A percentile compares a stretch with the other conserved stretches of the same genome.
phyloP scores from a whole-genome alignment of 2,888 invertebrate species.

The Lasius fuliginosus region DNA sequence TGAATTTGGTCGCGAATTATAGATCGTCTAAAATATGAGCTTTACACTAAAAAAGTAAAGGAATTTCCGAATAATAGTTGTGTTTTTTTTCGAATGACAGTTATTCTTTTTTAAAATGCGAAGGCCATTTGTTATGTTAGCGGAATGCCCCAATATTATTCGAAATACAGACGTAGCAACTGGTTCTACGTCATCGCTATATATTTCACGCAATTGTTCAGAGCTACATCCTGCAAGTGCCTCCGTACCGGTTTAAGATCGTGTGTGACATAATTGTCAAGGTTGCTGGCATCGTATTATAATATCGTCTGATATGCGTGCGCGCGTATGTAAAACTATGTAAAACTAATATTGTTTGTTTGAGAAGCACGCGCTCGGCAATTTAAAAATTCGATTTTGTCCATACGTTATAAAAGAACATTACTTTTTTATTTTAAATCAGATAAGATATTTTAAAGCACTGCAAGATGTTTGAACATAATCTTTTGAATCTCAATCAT shows the following conservation, averaged over 20 bases:
- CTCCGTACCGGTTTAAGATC: constrained; percentile 1
- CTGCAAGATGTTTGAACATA: neutral
- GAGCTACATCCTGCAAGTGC: constrained; percentile 31
- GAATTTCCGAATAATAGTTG: neutral
- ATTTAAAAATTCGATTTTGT: constrained; percentile 32
- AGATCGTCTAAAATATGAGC: neutral
- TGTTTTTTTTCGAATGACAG: neutral
- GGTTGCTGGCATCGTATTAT: constrained; percentile 46
- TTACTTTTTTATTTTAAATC: neutral
- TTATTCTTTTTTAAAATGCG: neutral
- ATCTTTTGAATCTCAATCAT: neutral
- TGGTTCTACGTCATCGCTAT: constrained; percentile 37
- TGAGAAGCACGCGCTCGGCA: neutral
- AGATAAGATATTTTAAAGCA: neutral
- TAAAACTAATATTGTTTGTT: constrained; percentile 28
- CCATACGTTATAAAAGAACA: neutral
- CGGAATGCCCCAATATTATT: constrained; percentile 26
- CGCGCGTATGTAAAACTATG: constrained; percentile 33
- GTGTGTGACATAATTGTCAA: constrained; percentile 53
- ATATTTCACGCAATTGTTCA: constrained; percentile 38
- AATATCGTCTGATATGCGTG: constrained; percentile 19
- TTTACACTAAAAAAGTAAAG: neutral
- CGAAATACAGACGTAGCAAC: neutral
- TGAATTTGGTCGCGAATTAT: neutral
- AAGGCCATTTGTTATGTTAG: constrained; percentile 13